Evolutionary conservation across 2,113 vertebrate species (phyloP).

Genomic region (Perccottus glenii): DNA sequence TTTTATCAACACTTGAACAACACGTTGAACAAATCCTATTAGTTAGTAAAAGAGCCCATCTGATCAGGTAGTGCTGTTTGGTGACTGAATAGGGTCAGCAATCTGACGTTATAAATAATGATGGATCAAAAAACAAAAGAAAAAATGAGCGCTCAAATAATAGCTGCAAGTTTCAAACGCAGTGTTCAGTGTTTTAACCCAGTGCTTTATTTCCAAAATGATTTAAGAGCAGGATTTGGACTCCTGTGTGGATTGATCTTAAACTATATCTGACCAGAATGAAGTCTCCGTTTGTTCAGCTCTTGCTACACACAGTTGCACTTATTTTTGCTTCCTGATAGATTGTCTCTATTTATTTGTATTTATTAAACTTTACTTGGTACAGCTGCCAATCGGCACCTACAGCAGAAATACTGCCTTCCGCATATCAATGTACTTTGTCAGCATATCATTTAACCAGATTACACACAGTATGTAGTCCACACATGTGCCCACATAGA

Average conservation of each 20-base stretch:
- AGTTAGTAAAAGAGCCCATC: not conserved
- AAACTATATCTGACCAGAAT: not conserved
- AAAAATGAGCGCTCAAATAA: no score
- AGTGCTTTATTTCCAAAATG: slow-evolving; percentile 11
- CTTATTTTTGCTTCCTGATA: slow-evolving; percentile 16
- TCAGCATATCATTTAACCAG: slow-evolving; percentile 35
- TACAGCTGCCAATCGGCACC: slow-evolving; percentile 33
- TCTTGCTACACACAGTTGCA: not conserved
- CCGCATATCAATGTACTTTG: slow-evolving; percentile 29
- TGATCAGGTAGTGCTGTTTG: not conserved
- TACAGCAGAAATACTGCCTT: slow-evolving; percentile 26
- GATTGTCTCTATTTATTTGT: slow-evolving; percentile 22
- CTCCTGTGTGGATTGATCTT: not conserved
- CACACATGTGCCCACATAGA: slow-evolving; percentile 1
- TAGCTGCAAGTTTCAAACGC: slow-evolving; percentile 3
- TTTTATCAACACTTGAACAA: slow-evolving; percentile 5
- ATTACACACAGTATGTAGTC: slow-evolving; percentile 15
- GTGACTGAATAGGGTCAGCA: not conserved
- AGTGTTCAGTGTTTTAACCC: slow-evolving; percentile 19
- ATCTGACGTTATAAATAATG: not conserved
- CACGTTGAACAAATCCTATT: slow-evolving; percentile 11
- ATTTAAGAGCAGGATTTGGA: not conserved
- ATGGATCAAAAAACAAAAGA: not conserved
- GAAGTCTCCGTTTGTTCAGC: slow-evolving; percentile 8
- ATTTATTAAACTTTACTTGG: slow-evolving; percentile 29